Conservation (phyloP, 2,113 vertebrate species). For the Protobothrops mucrosquamatus region DNA sequence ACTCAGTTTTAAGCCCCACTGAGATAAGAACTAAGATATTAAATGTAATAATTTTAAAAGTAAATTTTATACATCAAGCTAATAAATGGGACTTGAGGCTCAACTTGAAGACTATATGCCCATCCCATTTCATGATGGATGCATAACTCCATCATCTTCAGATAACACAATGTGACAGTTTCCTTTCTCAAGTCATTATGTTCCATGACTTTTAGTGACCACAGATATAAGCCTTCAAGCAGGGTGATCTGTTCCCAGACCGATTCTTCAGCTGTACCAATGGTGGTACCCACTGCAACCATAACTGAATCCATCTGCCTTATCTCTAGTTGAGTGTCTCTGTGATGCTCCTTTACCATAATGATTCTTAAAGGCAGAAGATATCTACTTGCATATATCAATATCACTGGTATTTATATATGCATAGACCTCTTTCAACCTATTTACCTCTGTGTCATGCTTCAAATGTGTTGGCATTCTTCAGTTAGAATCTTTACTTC, state of each 20-base stretch:
- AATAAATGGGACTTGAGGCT: neutral
- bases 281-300: neutral
- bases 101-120: neutral
- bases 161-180: neutral
- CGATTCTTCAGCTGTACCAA: neutral
- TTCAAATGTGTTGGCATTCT: neutral
- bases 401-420: neutral
- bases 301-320: neutral
- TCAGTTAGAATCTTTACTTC: neutral
- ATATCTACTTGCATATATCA: neutral
- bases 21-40: neutral
- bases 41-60: neutral
- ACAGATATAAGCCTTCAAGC: neutral
- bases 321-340: neutral
- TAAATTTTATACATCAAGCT: neutral
- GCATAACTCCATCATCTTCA: neutral
- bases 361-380: neutral
- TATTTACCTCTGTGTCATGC: neutral
- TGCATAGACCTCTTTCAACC: neutral
- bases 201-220: neutral
- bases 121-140: neutral
- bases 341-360: neutral
- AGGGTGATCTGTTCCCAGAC: neutral
- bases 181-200: neutral
- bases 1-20: neutral